Evolutionary conservation across 2,797 vertebrate species (phyloP).

Genomic region (Synanceia verrucosa): DNA sequence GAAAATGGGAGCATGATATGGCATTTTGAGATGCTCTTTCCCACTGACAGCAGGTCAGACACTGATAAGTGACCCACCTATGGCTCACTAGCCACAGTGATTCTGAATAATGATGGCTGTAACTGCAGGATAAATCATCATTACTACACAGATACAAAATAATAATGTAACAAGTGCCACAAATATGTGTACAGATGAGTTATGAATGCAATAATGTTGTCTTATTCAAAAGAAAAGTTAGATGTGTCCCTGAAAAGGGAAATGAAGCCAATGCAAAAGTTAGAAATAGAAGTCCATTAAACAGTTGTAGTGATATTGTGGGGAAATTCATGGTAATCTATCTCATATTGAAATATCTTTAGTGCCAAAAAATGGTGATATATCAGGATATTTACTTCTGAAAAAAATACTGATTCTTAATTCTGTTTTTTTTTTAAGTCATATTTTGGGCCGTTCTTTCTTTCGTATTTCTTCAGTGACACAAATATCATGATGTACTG

Average conservation of each 20-base stretch:
- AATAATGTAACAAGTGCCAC: not conserved
- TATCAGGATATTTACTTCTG: no score
- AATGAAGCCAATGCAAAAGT: not conserved
- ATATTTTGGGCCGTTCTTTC: no score
- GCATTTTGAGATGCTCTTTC: constrained; percentile 66
- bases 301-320: not conserved
- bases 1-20: constrained; percentile 44
- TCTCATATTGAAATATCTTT: not conserved
- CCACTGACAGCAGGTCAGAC: constrained; percentile 48
- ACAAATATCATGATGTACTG: no score
- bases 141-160: constrained; percentile 20
- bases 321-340: not conserved
- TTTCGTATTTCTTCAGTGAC: no score
- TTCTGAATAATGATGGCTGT: constrained; percentile 47
- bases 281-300: not conserved
- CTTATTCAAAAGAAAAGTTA: not conserved
- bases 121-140: constrained; percentile 36
- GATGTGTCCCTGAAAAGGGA: not conserved
- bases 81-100: constrained; percentile 43
- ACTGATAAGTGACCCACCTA: constrained; percentile 66
- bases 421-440: no score
- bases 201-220: not conserved
- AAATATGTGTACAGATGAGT: not conserved
- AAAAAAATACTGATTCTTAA: no score
- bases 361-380: not conserved